Percentiles rank a stretch among this genome's conserved stretches.
phyloP scores from a whole-genome alignment of 2,113 vertebrate genomes.

The Petromus typicus region DNA sequence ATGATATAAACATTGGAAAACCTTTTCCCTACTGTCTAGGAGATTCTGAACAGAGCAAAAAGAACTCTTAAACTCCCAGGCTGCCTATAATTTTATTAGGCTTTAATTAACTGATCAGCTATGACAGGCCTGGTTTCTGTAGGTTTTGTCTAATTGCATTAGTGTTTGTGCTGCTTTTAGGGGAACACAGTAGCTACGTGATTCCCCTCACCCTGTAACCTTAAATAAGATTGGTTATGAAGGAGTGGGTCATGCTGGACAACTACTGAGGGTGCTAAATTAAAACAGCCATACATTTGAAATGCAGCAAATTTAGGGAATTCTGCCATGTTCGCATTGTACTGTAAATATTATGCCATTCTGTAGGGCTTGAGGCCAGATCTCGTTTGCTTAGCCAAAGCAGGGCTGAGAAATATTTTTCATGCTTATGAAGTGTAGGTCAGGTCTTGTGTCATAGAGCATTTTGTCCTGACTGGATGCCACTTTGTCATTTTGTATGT shows the following conservation, averaged over 20 bases:
- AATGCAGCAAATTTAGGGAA: slow-evolving; percentile 52
- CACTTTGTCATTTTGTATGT: not conserved
- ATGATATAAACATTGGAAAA: slow-evolving; percentile 34
- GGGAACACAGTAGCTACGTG: not conserved
- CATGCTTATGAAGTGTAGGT: slow-evolving; percentile 14
- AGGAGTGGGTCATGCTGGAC: not conserved
- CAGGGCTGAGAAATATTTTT: slow-evolving; percentile 31
- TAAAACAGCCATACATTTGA: slow-evolving; percentile 58
- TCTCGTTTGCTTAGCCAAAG: slow-evolving; percentile 32
- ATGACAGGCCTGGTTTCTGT: slow-evolving; percentile 63
- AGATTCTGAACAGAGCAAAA: not conserved
- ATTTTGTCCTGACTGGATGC: not conserved
- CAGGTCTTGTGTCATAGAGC: not conserved
- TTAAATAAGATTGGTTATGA: slow-evolving; percentile 51
- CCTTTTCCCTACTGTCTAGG: not conserved
- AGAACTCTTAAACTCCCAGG: slow-evolving; percentile 19
- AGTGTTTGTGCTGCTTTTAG: slow-evolving; percentile 49
- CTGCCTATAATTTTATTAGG: slow-evolving; percentile 62
- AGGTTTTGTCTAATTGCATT: slow-evolving; percentile 60
- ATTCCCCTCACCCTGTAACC: not conserved
- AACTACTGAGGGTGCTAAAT: slow-evolving; percentile 53
- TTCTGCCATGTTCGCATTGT: slow-evolving; percentile 22
- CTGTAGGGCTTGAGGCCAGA: slow-evolving; percentile 12
- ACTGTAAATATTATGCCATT: slow-evolving; percentile 5
- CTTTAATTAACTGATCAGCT: slow-evolving; percentile 60